Evolutionary conservation across 2,888 invertebrate species (phyloP).

Genomic region (Leptothorax acervorum): DNA sequence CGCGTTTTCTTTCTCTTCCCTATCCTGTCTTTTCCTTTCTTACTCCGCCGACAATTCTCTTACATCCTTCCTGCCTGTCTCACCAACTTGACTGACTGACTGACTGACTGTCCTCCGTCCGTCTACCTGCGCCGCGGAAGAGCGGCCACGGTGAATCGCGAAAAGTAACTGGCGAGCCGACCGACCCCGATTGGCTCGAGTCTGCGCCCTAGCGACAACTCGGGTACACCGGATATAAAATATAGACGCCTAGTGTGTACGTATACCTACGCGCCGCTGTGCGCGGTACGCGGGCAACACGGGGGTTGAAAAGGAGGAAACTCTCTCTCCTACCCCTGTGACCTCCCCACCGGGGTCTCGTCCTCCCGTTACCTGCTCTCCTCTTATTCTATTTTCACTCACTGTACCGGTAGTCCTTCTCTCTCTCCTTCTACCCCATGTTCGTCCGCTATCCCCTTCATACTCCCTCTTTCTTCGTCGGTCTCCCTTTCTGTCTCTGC

Average conservation of each 20-base stretch:
- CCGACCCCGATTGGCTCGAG: conserved; percentile 80
- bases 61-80: conserved; percentile 39
- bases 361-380: conserved; percentile 54
- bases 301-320: conserved; percentile 70
- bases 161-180: conserved; percentile 82
- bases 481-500: conserved; percentile 27
- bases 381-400: conserved; percentile 39
- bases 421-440: background rate
- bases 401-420: conserved; percentile 38
- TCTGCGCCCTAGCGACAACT: conserved; percentile 80
- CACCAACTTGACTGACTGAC: conserved; percentile 58
- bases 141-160: conserved; percentile 82
- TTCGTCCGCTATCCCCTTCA: conserved; percentile 22
- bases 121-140: conserved; percentile 66
- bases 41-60: conserved; percentile 50
- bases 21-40: background rate
- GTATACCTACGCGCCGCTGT: conserved; percentile 63
- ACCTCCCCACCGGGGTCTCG: conserved; percentile 27
- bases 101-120: conserved; percentile 60
- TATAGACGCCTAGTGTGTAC: conserved; percentile 76
- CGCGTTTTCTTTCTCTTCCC: conserved; percentile 27
- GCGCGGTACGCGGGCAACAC: conserved; percentile 56
- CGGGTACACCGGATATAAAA: conserved; percentile 79
- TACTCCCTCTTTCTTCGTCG: conserved; percentile 25
- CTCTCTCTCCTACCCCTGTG: conserved; percentile 53